A percentile compares a stretch with the other conserved stretches of the same genome.
These are phyloP conservation scores for Drosophila micromelanica DNA, from an alignment of 1,140 invertebrate genomes.

Conservation along the genomic window DNA sequence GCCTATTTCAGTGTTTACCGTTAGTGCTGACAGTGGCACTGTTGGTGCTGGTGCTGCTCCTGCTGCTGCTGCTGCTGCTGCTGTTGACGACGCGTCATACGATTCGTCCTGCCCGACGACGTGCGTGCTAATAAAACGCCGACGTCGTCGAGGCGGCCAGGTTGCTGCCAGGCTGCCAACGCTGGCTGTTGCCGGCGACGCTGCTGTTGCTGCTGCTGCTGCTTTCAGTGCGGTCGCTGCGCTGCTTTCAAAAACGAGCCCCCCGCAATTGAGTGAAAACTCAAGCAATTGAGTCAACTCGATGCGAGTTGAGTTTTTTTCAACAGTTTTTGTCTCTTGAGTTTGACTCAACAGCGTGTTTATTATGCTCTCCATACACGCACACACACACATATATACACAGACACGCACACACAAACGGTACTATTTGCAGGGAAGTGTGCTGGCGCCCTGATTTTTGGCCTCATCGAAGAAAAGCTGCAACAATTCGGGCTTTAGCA, in stretches of 20 bases:
- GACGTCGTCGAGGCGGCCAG: slow-evolving; percentile 37
- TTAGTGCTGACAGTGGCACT: slow-evolving; percentile 12
- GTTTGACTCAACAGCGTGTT: slow-evolving; percentile 23
- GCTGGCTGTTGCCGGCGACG: neutral
- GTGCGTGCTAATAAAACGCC: slow-evolving; percentile 75
- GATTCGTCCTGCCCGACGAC: slow-evolving; percentile 77
- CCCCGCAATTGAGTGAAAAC: slow-evolving; percentile 32
- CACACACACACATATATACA: neutral
- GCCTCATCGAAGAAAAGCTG: slow-evolving; percentile 63
- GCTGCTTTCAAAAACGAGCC: slow-evolving; percentile 13
- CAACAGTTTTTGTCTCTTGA: slow-evolving; percentile 12
- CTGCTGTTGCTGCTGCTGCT: slow-evolving; percentile 10
- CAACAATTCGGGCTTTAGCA: slow-evolving; percentile 42
- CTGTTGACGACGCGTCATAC: slow-evolving; percentile 49
- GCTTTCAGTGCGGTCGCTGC: slow-evolving; percentile 6
- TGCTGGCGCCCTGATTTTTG: slow-evolving; percentile 3
- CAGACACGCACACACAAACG: neutral
- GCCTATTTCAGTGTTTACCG: slow-evolving; percentile 27
- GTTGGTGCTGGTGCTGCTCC: slow-evolving; percentile 19
- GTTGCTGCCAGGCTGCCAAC: slow-evolving; percentile 27
- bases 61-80: slow-evolving; percentile 17
- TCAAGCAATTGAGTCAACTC: slow-evolving; percentile 28
- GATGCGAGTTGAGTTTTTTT: neutral
- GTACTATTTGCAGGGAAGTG: slow-evolving; percentile 27
- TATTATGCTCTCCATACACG: slow-evolving; percentile 7